Evolutionary conservation across 2,113 vertebrate genomes (phyloP).

Genomic region (Sisor rabdophorus): DNA sequence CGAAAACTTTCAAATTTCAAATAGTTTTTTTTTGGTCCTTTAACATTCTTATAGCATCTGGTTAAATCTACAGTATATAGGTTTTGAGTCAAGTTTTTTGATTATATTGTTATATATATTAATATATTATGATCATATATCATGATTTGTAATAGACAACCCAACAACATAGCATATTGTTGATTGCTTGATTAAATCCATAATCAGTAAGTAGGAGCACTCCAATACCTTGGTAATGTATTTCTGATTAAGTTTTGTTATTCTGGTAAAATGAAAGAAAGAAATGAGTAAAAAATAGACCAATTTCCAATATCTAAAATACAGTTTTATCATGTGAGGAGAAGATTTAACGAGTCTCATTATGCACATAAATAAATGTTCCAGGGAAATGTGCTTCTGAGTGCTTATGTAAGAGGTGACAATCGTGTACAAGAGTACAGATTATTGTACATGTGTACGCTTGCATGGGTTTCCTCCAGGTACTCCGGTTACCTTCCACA

Average conservation of each 20-base stretch:
- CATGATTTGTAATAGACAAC: too few relatives aligned
- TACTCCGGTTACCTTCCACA: too few relatives aligned
- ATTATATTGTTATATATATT: too few relatives aligned
- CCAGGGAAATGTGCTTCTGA: neutral
- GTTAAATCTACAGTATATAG: too few relatives aligned
- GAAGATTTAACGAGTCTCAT: neutral
- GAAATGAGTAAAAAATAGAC: neutral
- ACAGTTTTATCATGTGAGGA: neutral
- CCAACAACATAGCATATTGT: neutral
- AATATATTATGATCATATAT: too few relatives aligned
- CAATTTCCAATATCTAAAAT: slow-evolving; percentile 7
- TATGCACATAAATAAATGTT: neutral
- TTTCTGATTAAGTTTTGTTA: slow-evolving; percentile 16
- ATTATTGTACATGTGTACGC: too few relatives aligned
- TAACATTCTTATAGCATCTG: too few relatives aligned
- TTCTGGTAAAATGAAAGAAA: neutral
- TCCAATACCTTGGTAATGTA: slow-evolving; percentile 14
- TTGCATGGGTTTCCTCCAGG: too few relatives aligned
- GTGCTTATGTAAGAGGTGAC: neutral
- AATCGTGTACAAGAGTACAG: neutral
- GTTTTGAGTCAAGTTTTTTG: too few relatives aligned
- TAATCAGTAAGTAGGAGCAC: slow-evolving; percentile 10
- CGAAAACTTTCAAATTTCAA: too few relatives aligned
- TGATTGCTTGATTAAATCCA: slow-evolving; percentile 16
- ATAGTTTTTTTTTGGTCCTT: too few relatives aligned